phyloP scores from a whole-genome alignment of 2,113 vertebrate genomes.

The Myrmecobius fasciatus region DNA sequence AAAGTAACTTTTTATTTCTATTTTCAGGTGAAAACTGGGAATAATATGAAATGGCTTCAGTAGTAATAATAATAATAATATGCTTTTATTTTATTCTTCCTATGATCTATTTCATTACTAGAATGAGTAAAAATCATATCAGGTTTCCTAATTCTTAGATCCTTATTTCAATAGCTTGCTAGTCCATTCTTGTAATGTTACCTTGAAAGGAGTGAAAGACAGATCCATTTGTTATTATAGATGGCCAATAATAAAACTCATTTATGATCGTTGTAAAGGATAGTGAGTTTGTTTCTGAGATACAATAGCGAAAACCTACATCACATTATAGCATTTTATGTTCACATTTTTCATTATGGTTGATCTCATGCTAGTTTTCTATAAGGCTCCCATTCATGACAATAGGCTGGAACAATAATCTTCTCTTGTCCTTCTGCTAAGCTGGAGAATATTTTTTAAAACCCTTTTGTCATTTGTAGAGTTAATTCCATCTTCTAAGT shows the following conservation, averaged over 20 bases:
- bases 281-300: background rate
- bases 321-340: accelerated
- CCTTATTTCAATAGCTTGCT: background rate
- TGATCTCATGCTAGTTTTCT: background rate
- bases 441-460: background rate
- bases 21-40: background rate
- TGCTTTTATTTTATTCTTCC: background rate
- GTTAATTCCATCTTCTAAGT: background rate
- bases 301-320: no score
- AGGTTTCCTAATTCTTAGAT: background rate
- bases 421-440: background rate
- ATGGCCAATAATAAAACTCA: background rate
- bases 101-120: background rate
- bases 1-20: background rate
- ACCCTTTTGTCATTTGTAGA: background rate
- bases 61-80: background rate
- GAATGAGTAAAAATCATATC: background rate
- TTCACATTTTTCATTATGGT: background rate
- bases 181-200: background rate
- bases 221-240: slow-evolving; percentile 19
- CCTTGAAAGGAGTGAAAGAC: slow-evolving; percentile 17
- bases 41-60: background rate
- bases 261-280: background rate
- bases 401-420: background rate
- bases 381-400: background rate